Evolutionary conservation across 2,888 invertebrate genomes (phyloP), one percentile per base, ranked within the genome.

Genomic region (Ophion obscuratus): DNA sequence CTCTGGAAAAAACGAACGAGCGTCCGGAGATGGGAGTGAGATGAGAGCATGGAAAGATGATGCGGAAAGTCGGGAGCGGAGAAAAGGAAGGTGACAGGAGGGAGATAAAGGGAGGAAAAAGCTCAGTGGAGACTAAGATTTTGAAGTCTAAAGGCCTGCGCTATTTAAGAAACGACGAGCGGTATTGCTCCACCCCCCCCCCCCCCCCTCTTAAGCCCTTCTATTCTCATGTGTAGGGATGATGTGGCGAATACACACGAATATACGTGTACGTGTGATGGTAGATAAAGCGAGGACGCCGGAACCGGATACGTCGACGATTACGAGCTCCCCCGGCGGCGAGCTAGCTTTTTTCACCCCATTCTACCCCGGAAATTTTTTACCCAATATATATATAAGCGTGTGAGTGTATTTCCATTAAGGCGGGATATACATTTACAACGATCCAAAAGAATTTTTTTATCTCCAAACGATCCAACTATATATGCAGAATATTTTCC

Each of bases 231-330:
- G 5, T 40, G 40, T 40, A 40, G 7, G 40, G 40, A 40, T 24
- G 57, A 74, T 78, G 78, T 74, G 68, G 81, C 20, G 73, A 67
- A n/a, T 20, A 77, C 14, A 68, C 14, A 44, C 27, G 57, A 61
- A 44, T 71, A 40, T 57, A 70, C 11, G 67, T 77, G 75, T 76
- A 47, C 17, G 66, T 67, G 74, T 70, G 86, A 81, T 84, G 86
- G 81, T 71, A 86, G 86, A 84, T 86, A 86, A 86, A 86, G 84
- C 75, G 86, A 84, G 84, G 70, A 86, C 71, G 74, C 78, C 86
- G 84, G 86, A 86, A 86, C 84, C 86, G 86, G 86, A 86, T 86
- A 84, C 86, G 86, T 79, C 86, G 84, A 81, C 86, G 86, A 86
- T 86, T 86, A 86, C 84, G 73, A 86, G 86, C 81, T 66, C 81